These are phyloP conservation scores for Bombycilla garrulus DNA, from an alignment of 2,113 vertebrate genomes.

Conservation along the genomic window DNA sequence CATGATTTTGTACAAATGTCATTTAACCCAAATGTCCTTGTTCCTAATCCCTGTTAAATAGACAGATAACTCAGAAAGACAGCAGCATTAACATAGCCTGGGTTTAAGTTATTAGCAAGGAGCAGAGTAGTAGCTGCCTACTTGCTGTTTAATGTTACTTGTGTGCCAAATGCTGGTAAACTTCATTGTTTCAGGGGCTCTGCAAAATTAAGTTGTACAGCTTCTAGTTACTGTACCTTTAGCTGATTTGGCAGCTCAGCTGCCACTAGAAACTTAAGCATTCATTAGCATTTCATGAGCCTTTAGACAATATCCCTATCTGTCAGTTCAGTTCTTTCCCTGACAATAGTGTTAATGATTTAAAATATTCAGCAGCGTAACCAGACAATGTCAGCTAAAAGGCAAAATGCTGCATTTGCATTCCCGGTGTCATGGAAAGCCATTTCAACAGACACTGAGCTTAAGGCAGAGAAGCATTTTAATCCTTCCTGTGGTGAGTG, in stretches of 20 bases:
- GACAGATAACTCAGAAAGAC: not conserved
- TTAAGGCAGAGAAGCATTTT: slow-evolving; percentile 37
- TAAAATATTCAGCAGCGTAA: slow-evolving; percentile 64
- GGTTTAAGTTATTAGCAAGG: not conserved
- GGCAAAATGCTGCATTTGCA: slow-evolving; percentile 29
- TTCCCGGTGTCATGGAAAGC: slow-evolving; percentile 21
- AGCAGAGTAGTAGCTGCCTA: not conserved
- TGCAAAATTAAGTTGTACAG: not conserved
- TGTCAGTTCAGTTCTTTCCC: slow-evolving; percentile 42
- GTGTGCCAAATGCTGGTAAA: not conserved
- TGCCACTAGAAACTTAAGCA: slow-evolving; percentile 25
- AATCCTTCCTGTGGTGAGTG: slow-evolving; percentile 2
- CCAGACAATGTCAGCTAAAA: slow-evolving; percentile 51
- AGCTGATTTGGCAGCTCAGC: slow-evolving; percentile 20
- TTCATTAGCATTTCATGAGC: slow-evolving; percentile 63
- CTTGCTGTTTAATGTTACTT: not conserved
- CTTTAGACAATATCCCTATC: slow-evolving; percentile 58
- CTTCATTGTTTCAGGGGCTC: not conserved
- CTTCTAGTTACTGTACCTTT: not conserved
- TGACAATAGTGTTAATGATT: slow-evolving; percentile 59
- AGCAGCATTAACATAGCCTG: not conserved
- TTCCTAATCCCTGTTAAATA: not conserved
- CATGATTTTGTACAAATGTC: not conserved
- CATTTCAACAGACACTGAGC: slow-evolving; percentile 40
- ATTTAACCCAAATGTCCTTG: not conserved